Percentiles rank a stretch among this genome's conserved stretches.
Evolutionary conservation across 1,140 invertebrate species (phyloP).

Genomic region (Yoshiicerus persimilis): DNA sequence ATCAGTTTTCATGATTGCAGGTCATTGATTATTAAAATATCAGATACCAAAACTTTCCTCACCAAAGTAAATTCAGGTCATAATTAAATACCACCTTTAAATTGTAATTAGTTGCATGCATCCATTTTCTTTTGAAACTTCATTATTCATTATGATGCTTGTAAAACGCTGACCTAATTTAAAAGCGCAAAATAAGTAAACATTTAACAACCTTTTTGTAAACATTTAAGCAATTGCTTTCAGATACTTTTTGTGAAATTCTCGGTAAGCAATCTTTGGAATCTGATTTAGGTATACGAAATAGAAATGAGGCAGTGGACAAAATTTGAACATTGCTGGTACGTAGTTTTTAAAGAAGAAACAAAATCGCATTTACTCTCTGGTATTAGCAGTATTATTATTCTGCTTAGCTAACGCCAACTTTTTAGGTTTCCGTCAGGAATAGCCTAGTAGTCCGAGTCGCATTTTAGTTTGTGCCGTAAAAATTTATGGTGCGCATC

Average conservation of each 20-base stretch:
- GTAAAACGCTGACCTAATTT: no score
- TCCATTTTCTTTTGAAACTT: no score
- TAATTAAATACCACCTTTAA: no score
- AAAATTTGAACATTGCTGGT: neutral
- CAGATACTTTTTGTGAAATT: neutral
- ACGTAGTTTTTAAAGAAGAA: neutral
- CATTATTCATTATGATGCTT: no score
- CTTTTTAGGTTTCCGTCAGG: slow-evolving; percentile 10
- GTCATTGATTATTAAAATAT: no score
- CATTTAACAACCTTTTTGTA: no score
- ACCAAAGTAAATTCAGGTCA: no score
- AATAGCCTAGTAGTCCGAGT: neutral
- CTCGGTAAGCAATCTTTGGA: neutral
- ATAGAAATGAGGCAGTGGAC: neutral
- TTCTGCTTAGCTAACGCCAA: slow-evolving; percentile 19
- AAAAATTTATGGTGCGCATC: slow-evolving; percentile 19
- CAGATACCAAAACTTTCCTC: no score
- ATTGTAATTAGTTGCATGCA: no score
- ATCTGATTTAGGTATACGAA: neutral
- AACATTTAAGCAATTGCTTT: no score
- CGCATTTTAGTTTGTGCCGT: neutral
- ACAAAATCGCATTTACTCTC: neutral
- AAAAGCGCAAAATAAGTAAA: no score
- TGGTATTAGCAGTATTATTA: neutral
- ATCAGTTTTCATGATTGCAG: no score